phyloP scores from a whole-genome alignment of 2,113 vertebrate species.

The Gymnorhina tibicen region DNA sequence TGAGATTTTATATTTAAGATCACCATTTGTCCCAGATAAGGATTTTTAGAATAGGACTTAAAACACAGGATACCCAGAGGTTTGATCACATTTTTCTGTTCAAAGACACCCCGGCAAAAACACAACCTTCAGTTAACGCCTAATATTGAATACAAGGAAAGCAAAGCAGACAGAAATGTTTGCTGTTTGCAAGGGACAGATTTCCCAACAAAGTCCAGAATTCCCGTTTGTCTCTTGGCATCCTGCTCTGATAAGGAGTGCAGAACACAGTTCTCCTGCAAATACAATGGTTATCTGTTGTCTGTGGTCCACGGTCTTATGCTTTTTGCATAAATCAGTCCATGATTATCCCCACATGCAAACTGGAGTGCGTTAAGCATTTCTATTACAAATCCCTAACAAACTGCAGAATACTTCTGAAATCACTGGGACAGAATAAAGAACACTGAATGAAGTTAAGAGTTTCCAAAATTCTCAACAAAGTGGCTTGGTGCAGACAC shows the following conservation, averaged over 20 bases:
- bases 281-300: neutral
- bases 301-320: neutral
- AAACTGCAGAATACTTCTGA: neutral
- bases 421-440: neutral
- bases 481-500: neutral
- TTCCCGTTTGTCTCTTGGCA: neutral
- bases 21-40: neutral
- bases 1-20: neutral
- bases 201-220: neutral
- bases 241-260: neutral
- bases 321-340: neutral
- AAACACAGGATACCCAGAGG: neutral
- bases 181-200: neutral
- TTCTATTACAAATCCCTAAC: neutral
- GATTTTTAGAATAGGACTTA: neutral
- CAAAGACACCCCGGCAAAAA: fast-evolving
- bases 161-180: neutral
- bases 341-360: neutral
- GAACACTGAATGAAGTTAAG: neutral
- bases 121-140: neutral
- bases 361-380: neutral
- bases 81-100: neutral
- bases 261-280: neutral
- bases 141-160: neutral
- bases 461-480: neutral